Base-by-base conservation (phyloP, 2,888 invertebrate genomes). In the Antheraea assamensis region DNA sequence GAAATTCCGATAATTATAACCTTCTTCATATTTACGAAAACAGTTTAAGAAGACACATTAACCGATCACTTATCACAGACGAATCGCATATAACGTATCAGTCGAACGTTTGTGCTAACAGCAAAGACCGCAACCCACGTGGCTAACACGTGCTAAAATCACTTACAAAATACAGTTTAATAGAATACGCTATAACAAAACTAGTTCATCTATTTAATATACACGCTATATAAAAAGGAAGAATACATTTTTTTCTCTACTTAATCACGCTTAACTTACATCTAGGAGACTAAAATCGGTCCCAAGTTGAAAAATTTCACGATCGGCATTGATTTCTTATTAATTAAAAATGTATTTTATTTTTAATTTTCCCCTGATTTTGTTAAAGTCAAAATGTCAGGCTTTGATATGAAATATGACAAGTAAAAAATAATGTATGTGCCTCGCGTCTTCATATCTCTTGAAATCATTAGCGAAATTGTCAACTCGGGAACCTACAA, bases 1-100 rank as follows among this genome's bases (percentile, higher is more conserved):
- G 49, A 49, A 19, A 49, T 49, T 19, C 49, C 49, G 19, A 49
- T 49, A 49, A 49, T 7, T 42, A 42, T 13, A 42, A 61, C 10
- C 27, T 27, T 61, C 2, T 61, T 3, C 24, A 61, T 15, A 21
- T 55, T 8, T 7, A 58, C 17, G 5, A 64, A 27, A 15, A 64
- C 27, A 64, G 15, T 75, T 75, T 74, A 73, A 73, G 74, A 82
- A 81, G 80, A 81, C 78, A 75, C 74, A 78, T 75, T 76, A 80
- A 73, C 75, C 73, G 71, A 76, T 79, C 71, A 58, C 74, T 78
- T 79, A 81, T 82, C 83, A 83, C 83, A 82, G 82, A 79, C 72
- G 64, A 72, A 47, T 73, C 64, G 70, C 74, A 74, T 71, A 52
- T 75, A 71, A 74, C 64, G 13, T 42, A n/a, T 70, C n/a, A 17